Percentiles rank a stretch among this genome's conserved stretches.
These are phyloP conservation scores for Zoanthus sansibaricus DNA, from an alignment of 92 coral and sea anemone genomes.

Conservation along the genomic window DNA sequence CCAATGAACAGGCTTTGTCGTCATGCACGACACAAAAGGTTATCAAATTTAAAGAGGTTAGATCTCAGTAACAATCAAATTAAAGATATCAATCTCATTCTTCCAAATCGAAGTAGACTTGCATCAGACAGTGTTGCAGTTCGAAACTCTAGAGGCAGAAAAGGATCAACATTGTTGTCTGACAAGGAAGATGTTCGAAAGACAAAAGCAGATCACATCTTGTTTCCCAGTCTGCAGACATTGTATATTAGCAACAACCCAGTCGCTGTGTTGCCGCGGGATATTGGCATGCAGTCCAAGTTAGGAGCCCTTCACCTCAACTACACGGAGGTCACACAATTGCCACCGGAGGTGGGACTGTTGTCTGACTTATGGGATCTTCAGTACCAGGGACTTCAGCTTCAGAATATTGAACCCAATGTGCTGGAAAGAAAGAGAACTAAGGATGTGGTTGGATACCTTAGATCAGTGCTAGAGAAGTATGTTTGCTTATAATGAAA, in stretches of 20 bases:
- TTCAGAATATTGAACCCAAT: conserved; percentile 93
- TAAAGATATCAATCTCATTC: conserved; percentile 69
- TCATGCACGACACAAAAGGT: conserved; percentile 79
- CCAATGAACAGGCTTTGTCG: conserved; percentile 74
- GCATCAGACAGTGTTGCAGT: conserved; percentile 12
- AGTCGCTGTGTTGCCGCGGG: conserved; percentile 68
- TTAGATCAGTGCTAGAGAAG: conserved; percentile 96
- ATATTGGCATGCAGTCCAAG: conserved; percentile 81
- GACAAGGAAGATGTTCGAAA: conserved; percentile 31
- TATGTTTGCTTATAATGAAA: conserved; percentile 39
- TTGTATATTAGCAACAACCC: conserved; percentile 81
- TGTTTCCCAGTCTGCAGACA: conserved; percentile 91
- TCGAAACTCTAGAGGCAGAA: conserved; percentile 38
- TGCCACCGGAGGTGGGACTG: conserved; percentile 95
- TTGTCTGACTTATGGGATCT: conserved; percentile 96
- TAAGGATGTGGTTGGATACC: conserved; percentile 92
- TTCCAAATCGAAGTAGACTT: conserved; percentile 51
- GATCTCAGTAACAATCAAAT: conserved; percentile 86
- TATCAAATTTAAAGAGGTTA: conserved; percentile 85
- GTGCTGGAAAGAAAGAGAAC: conserved; percentile 95
- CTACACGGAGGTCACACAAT: conserved; percentile 79
- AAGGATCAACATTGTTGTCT: conserved; percentile 57
- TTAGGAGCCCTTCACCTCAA: conserved; percentile 92
- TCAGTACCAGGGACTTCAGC: conserved; percentile 84
- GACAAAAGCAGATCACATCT: conserved; percentile 54